Evolutionary conservation across 2,113 vertebrate species (phyloP).

Genomic region (Trochalopteron elliotii): DNA sequence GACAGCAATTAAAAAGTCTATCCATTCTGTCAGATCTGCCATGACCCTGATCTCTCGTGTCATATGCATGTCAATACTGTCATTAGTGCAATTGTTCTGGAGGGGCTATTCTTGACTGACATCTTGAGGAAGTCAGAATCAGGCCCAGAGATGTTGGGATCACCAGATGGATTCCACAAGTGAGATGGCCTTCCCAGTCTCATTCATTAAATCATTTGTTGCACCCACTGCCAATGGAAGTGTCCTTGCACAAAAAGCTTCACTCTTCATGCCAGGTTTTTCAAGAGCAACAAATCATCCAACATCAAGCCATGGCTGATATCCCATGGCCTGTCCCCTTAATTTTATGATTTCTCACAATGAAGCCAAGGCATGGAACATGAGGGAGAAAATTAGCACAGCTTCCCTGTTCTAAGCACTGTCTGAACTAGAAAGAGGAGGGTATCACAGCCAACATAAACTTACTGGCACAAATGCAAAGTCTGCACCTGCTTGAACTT

Average conservation of each 20-base stretch:
- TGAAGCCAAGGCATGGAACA: neutral
- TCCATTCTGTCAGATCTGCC: neutral
- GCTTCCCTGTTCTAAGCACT: neutral
- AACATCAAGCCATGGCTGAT: neutral
- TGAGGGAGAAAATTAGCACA: slow-evolving; percentile 13
- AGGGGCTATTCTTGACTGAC: neutral
- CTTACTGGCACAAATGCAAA: neutral
- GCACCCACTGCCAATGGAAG: neutral
- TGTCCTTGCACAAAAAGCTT: neutral
- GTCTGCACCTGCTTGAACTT: neutral
- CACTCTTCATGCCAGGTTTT: neutral
- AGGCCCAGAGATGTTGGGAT: neutral
- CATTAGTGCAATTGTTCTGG: neutral
- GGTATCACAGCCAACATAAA: neutral
- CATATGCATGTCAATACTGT: accelerated
- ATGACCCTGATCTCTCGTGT: neutral
- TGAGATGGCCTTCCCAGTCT: neutral
- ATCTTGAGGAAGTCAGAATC: neutral
- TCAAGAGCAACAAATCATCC: neutral
- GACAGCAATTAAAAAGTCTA: neutral
- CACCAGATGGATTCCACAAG: neutral
- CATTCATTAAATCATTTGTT: neutral
- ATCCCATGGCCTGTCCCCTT: neutral
- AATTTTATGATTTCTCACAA: neutral
- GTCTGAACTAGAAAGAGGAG: neutral